These are phyloP conservation scores for Oscheius sp. DNA, from an alignment of 2,888 invertebrate genomes.

Conservation along the genomic window DNA sequence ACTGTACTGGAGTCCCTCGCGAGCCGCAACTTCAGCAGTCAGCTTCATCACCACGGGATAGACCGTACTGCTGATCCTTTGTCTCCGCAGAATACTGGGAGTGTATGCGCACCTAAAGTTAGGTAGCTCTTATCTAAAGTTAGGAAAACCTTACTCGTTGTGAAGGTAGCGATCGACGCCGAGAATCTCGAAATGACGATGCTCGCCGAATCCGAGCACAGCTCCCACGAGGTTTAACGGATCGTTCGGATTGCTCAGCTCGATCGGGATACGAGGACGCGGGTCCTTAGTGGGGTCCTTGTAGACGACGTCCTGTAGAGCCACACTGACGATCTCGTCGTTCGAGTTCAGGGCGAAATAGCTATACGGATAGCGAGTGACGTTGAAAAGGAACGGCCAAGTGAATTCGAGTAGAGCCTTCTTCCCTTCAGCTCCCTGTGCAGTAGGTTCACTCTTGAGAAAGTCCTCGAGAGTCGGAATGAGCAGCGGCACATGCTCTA, in stretches of 20 bases:
- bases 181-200: background rate
- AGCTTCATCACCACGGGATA: constrained; percentile 7
- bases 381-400: background rate
- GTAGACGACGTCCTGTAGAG: constrained; percentile 10
- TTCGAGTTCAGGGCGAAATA: constrained; percentile 8
- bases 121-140: background rate
- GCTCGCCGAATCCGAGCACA: constrained; percentile 1
- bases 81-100: background rate
- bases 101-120: background rate
- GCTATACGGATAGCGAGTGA: constrained; percentile 23
- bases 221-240: background rate
- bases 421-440: background rate
- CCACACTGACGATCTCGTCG: constrained; percentile 3
- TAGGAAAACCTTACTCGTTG: background rate
- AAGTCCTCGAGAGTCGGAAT: constrained; percentile 7
- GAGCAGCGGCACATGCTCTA: background rate
- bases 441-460: background rate
- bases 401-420: background rate
- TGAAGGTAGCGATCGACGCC: background rate
- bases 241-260: constrained; percentile 1
- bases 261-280: background rate
- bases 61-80: background rate
- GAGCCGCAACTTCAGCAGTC: background rate
- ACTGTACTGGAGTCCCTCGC: constrained; percentile 12
- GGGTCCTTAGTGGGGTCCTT: constrained; percentile 1